These are phyloP conservation scores for Heterodera filipjevi DNA, from an alignment of 2,888 invertebrate species.

Conservation along the genomic window DNA sequence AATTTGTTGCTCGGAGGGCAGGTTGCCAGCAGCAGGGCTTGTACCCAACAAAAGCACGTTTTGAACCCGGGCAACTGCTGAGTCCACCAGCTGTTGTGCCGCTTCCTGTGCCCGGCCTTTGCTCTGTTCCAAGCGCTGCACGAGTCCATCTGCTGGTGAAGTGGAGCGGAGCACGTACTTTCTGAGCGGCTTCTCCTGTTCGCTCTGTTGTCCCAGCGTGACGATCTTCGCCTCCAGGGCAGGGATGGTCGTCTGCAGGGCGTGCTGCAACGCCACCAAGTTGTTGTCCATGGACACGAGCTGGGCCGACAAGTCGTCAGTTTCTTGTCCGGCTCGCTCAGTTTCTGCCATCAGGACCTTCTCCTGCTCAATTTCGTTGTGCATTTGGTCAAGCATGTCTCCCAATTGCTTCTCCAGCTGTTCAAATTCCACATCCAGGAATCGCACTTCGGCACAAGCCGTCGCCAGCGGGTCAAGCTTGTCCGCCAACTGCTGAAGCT, in stretches of 20 bases:
- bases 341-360: constrained; percentile 26
- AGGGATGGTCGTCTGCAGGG: constrained; percentile 15
- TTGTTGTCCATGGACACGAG: not conserved
- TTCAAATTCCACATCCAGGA: constrained; percentile 54
- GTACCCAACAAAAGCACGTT: not conserved
- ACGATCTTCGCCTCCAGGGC: constrained; percentile 12
- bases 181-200: not conserved
- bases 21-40: not conserved
- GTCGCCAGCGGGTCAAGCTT: constrained; percentile 51
- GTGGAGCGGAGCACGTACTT: constrained; percentile 3
- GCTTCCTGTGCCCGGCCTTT: not conserved
- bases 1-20: not conserved
- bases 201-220: not conserved
- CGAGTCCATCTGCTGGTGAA: not conserved
- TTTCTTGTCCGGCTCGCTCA: constrained; percentile 9
- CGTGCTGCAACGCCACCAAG: constrained; percentile 10
- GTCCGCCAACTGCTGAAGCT: constrained; percentile 50
- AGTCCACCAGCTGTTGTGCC: not conserved
- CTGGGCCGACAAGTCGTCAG: constrained; percentile 20
- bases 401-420: constrained; percentile 50
- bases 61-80: not conserved
- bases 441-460: constrained; percentile 52
- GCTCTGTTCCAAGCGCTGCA: not conserved
- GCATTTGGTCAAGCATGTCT: constrained; percentile 32
- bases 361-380: constrained; percentile 35